phyloP scores from a whole-genome alignment of 2,113 vertebrate species.

The Genyomyrus donnyi region DNA sequence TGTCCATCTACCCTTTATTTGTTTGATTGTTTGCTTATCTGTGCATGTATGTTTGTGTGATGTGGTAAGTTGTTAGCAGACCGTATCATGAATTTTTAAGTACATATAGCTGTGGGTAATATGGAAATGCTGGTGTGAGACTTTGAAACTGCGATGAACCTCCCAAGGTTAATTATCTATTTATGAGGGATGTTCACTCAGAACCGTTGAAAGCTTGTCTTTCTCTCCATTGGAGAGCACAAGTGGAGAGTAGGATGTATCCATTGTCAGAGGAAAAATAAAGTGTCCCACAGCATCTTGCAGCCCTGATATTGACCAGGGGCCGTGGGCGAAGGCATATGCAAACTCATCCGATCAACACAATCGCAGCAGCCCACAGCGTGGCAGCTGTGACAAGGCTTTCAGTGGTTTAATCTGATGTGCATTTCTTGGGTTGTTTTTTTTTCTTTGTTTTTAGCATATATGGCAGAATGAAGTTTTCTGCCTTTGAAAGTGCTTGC shows the following conservation, averaged over 20 bases:
- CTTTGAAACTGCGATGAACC: background rate
- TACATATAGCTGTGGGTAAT: background rate
- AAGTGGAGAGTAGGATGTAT: background rate
- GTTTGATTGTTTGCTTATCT: background rate
- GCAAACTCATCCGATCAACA: background rate
- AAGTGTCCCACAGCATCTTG: background rate
- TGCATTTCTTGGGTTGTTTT: background rate
- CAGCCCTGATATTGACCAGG: background rate
- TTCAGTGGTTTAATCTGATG: constrained; percentile 5
- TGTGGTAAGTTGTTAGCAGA: background rate
- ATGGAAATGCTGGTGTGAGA: background rate
- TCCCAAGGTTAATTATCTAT: background rate
- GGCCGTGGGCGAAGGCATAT: background rate
- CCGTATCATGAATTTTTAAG: background rate
- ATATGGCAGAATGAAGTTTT: background rate
- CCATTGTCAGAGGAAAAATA: background rate
- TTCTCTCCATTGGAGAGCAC: background rate
- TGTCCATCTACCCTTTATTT: background rate
- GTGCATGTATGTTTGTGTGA: background rate
- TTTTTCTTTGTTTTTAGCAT: background rate
- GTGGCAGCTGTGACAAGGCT: background rate
- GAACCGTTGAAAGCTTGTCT: background rate
- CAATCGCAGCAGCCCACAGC: background rate
- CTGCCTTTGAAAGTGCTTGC: background rate
- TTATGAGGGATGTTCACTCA: background rate